phyloP scores from a whole-genome alignment of 2,797 vertebrate species.

The Acridotheres tristis region DNA sequence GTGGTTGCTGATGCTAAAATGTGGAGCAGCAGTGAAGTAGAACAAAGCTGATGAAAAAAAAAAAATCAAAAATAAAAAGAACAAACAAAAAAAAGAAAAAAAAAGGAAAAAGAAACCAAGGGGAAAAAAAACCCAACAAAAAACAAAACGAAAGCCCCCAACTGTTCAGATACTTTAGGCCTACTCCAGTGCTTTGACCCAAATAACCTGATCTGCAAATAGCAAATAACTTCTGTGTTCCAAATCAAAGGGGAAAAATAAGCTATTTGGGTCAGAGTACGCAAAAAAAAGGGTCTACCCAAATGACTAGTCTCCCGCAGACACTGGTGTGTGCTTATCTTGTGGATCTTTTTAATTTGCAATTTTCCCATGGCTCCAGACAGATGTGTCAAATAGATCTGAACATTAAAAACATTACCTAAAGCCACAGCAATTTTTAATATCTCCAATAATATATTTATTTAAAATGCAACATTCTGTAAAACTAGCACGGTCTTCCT shows the following conservation, averaged over 20 bases:
- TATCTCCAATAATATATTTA: constrained; percentile 45
- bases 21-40: constrained; percentile 4
- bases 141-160: rapidly evolving
- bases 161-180: not conserved
- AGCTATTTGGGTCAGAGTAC: constrained; percentile 64
- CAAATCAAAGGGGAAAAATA: constrained; percentile 63
- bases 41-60: not conserved
- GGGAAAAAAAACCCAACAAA: rapidly evolving
- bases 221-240: constrained; percentile 61
- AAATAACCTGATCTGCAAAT: constrained; percentile 68
- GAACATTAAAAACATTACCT: constrained; percentile 61
- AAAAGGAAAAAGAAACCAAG: not conserved
- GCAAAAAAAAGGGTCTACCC: constrained; percentile 24
- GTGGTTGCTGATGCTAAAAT: not conserved
- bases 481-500: not conserved
- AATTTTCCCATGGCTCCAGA: constrained; percentile 66
- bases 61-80: too few relatives aligned
- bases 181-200: constrained; percentile 53
- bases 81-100: rapidly evolving
- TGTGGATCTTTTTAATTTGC: constrained; percentile 66
- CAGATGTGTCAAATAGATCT: constrained; percentile 58
- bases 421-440: constrained; percentile 49
- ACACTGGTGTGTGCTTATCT: constrained; percentile 47
- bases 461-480: not conserved
- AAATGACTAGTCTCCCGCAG: constrained; percentile 53